phyloP scores from a whole-genome alignment of 2,113 vertebrate species.

The Nesospiza acunhae region DNA sequence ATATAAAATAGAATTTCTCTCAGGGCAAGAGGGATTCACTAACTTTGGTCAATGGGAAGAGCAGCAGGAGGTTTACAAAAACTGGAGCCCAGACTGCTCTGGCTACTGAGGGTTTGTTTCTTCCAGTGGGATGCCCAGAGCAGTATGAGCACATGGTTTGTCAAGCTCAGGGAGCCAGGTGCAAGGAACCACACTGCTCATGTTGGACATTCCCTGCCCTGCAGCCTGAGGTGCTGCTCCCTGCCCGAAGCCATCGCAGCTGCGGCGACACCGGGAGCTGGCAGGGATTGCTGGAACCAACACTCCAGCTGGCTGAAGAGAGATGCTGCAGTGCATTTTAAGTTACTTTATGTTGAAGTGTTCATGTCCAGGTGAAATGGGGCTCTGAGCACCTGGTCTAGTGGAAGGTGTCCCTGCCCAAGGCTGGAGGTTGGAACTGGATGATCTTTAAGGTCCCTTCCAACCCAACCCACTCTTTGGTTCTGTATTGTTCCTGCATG shows the following conservation, averaged over 20 bases:
- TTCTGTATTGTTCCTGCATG: not conserved
- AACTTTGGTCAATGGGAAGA: not conserved
- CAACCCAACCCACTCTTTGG: not conserved
- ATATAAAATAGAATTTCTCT: not conserved
- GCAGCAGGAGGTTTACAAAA: not conserved
- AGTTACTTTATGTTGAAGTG: not conserved
- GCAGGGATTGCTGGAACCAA: not conserved
- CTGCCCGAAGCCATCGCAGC: fast-evolving
- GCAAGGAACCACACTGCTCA: not conserved
- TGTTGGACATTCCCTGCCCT: fast-evolving
- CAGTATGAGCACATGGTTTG: fast-evolving
- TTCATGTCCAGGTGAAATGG: not conserved
- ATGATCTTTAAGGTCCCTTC: not conserved
- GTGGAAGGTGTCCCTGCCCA: not conserved
- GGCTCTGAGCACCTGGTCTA: not conserved
- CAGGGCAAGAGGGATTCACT: not conserved
- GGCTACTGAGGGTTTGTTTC: not conserved
- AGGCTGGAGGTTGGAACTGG: not conserved
- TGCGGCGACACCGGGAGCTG: fast-evolving
- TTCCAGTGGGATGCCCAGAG: not conserved
- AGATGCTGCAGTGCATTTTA: fast-evolving
- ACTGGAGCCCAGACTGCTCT: not conserved
- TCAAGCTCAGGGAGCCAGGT: not conserved
- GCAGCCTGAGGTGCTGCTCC: not conserved
- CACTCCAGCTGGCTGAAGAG: not conserved